Base-by-base conservation (phyloP, 1,140 invertebrate species). In the Penaeus chinensis region DNA sequence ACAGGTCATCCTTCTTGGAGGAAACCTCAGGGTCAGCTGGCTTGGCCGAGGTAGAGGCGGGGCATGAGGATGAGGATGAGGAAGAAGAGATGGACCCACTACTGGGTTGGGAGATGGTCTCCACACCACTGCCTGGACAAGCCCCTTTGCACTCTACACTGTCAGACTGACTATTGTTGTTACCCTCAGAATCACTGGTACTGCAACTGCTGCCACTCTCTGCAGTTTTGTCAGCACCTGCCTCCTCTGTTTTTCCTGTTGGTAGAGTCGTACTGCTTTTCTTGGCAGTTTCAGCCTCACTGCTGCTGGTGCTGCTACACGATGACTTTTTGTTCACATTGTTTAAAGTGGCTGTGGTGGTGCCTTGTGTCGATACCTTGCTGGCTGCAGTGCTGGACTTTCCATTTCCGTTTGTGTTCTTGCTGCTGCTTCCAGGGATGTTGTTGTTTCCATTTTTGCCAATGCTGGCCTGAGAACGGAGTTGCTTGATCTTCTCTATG, bases 1-100 rank as follows among this genome's bases (percentile, higher is more conserved):
- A 89, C 24, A 71, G 77, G 61, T 89, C 89, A 65, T 89, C 89
- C 78, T 88, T 89, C 60, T 89, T 89, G 27, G 84, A 61, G 10
- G 85, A 63, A 3, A 76, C 74, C 42, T 61, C 83, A 10, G 32
- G 10, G 18, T 69, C 66, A 8, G 47, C 47, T 47, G 24, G 37
- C 22, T 37, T 84, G 24, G 32, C 10, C 20, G 74, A 77, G 27
- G 74, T 77, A 2, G 32, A 42, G 32, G 61, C 22, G 76, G n/a
- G 37, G 42, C 61, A n/a, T 5, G 61, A 42, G 32, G 42, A 78
- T 78, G 76, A 13, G 32, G 32, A 22, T 24, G 20, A 54, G 19
- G 18, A 78, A 11, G 13, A 5, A 60, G 42, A 19, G 42, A n/a
- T 18, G n/a, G 24, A 24, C 22, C 5, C 24, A 16, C 37, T 19